Conservation (phyloP, 2,888 invertebrate species). For the Blastobasis adustella region DNA sequence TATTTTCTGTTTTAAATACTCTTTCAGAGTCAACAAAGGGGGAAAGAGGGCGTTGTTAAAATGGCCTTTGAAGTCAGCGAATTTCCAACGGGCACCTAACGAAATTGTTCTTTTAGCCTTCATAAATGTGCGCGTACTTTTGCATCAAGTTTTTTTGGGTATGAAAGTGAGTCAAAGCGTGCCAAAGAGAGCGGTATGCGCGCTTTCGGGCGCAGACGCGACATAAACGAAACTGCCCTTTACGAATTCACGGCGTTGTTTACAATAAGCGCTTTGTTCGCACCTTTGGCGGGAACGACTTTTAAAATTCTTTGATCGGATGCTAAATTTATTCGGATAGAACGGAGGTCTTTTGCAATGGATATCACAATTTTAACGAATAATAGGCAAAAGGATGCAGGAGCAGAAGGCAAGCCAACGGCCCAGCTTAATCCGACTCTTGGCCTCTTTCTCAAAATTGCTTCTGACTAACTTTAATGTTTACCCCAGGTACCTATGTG, state of each 20-base stretch:
- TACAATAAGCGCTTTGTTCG: neutral
- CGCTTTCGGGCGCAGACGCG: constrained; percentile 33
- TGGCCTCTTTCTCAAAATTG: no score
- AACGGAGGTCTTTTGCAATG: neutral
- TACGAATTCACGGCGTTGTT: constrained; percentile 6
- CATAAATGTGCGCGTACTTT: constrained; percentile 59
- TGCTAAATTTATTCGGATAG: no score
- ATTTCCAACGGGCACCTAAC: constrained; percentile 64
- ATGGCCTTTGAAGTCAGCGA: constrained; percentile 65
- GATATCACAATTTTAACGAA: neutral
- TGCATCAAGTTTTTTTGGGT: constrained; percentile 44
- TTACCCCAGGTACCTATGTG: no score
- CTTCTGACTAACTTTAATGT: no score
- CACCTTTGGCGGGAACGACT: neutral
- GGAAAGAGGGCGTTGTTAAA: constrained; percentile 57
- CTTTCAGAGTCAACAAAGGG: constrained; percentile 56
- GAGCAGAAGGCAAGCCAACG: no score
- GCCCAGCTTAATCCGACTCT: no score
- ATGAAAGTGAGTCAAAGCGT: constrained; percentile 48
- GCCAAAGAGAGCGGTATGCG: constrained; percentile 43
- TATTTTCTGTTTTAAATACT: constrained; percentile 41
- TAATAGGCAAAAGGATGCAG: no score
- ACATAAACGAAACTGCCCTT: constrained; percentile 28
- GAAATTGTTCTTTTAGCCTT: constrained; percentile 67
- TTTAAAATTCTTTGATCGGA: no score